Base-by-base conservation (phyloP, 30 jellyfish, hydroid and myxozoan genomes). In the Phacellophora camtschatica region DNA sequence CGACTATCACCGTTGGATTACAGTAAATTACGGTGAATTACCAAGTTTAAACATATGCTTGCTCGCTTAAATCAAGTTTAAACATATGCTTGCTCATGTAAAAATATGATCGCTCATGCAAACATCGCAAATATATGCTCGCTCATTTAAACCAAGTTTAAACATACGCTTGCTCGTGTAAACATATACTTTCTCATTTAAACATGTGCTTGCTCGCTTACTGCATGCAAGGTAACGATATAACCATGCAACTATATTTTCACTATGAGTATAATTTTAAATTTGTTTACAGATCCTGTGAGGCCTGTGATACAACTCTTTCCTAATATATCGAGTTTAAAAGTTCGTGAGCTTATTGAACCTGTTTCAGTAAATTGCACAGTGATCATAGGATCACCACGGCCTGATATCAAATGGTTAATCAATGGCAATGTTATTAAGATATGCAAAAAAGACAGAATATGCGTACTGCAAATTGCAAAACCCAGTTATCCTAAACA, bases 321-420 rank as follows among this genome's bases (percentile, higher is more conserved):
- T 23, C 63, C 80, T 0, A 45, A 37, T 56, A 31, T 59, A 18
- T 23, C 55, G 12, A 22, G 22, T 0, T 29, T 45, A 41, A 55
- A 34, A 35, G 49, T 65, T 19, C 6, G 6, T 0, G 91, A 80
- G 71, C n/a, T 4, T n/a, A 34, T 27, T 16, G 61, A 25, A 27
- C 6, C 84, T 6, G 71, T 16, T 4, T 4, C 25, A 23, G 27
- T 80, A 10, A 35, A 25, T 0, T 80, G 91, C 39, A 7, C 13
- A n/a, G 58, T 71, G 11, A 2, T 22, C 3, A 34, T 45, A 67
- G 94, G 84, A 1, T 71, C 89, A 8, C 96, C 96, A 3, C 50
- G 29, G 29, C 96, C 96, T 22, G 12, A 74, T 6, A 43, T 85
- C 0, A 20, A 73, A 65, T 85, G 96, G 96, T 74, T 62, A 35